Evolutionary conservation across 64 coral and sea anemone species (phyloP), one percentile per base, ranked within the genome.

Genomic region (Cladopsammia gracilis): DNA sequence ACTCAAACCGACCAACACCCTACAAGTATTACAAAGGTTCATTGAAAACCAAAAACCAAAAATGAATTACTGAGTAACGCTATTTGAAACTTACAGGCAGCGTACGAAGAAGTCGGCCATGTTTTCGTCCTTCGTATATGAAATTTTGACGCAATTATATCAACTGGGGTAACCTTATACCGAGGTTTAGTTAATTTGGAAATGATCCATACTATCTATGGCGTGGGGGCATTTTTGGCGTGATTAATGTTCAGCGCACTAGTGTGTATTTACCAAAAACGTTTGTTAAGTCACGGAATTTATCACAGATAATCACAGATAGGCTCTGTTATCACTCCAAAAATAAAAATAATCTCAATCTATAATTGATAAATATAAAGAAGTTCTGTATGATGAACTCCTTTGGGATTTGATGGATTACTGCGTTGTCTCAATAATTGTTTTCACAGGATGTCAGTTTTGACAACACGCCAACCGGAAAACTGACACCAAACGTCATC

Each of bases 401-500:
- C 79, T 20, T 7, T 2, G 79, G 79, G 79, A 83, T 11, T 48
- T 65, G 58, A 65, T 81, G 16, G 59, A 83, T 62, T 64, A 65
- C 26, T 83, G 79, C 18, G n/a, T 83, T 83, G 59, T 83, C 60
- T 83, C 79, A 62, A 64, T 34, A 44, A 45, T 45, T 73, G 42
- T 73, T 73, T 73, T 73, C 42, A 16, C 42, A 73, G 26, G 71
- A 60, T 65, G n/a, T 83, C 58, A 62, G 4, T 73, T 65, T 65
- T 83, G 79, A 83, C 79, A 83, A n/a, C 16, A 42, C 26, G 79
- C 79, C 79, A 79, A 83, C 52, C 24, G 76, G 26, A 62, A 83
- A 83, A 8, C 15, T 83, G 79, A 83, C 42, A 83, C 79, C 79
- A 46, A 18, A 59, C 15, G 10, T 46, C 58, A 48, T 62, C 12